A percentile compares a stretch with the other conserved stretches of the same genome.
phyloP scores from a whole-genome alignment of 2,888 invertebrate species.

The Synergus itoensis region DNA sequence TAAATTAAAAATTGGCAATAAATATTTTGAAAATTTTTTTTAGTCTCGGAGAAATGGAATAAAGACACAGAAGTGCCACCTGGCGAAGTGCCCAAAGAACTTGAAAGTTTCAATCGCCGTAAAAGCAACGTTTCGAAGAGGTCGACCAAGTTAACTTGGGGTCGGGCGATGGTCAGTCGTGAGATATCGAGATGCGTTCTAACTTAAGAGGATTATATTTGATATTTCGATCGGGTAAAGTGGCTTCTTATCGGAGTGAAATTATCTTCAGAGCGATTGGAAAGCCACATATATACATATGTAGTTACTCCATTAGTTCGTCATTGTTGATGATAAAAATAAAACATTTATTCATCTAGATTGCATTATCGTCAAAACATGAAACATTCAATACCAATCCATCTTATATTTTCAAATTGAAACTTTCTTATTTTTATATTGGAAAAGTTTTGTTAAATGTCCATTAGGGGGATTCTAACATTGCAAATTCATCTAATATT shows the following conservation, averaged over 20 bases:
- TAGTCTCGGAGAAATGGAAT: conserved; percentile 23
- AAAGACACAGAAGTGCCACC: conserved; percentile 69
- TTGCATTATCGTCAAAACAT: conserved; percentile 24
- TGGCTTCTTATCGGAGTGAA: conserved; percentile 73
- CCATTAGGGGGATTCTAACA: too few species aligned
- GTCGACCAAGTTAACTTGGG: conserved; percentile 62
- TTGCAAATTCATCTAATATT: too few species aligned
- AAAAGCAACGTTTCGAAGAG: conserved; percentile 72
- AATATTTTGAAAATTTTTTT: not conserved
- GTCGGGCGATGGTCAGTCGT: conserved; percentile 69
- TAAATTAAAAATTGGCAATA: not conserved
- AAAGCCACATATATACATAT: conserved; percentile 29
- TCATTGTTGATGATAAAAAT: conserved; percentile 29
- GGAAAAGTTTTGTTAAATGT: too few species aligned
- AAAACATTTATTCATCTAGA: conserved; percentile 38
- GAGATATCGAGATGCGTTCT: conserved; percentile 69
- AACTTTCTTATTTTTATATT: not conserved
- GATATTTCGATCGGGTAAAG: conserved; percentile 76
- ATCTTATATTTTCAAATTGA: not conserved
- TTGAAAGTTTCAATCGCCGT: conserved; percentile 73
- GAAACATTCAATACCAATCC: not conserved
- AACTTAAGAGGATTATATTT: conserved; percentile 76
- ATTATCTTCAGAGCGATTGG: conserved; percentile 59
- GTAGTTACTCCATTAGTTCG: conserved; percentile 22
- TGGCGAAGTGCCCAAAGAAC: conserved; percentile 72